Base-by-base conservation (phyloP, 2,113 vertebrate species). In the Actenoides lindsayi region DNA sequence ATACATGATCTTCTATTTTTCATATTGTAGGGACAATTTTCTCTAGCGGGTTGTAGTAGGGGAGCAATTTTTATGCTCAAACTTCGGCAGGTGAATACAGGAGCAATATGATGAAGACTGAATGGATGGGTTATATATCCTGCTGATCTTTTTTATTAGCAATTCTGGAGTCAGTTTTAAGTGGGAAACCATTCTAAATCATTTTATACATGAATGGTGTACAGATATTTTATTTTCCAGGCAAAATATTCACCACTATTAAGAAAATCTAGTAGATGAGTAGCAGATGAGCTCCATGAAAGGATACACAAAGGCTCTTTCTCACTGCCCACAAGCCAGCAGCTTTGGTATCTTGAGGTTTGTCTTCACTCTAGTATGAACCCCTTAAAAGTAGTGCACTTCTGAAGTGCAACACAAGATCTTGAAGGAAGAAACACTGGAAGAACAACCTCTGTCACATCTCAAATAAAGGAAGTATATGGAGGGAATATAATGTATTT, bases 401-500 rank as follows among this genome's bases (percentile, higher is more conserved):
- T 90, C 27, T 71, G 77, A 85, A 82, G n/a, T 50, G 50, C 27
- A 60, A 16, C 21, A 54, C 71, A 64, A 68, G 79, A 23, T 19
- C 46, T 25, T 79, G 62, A 79, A 80, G 57, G 37, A 76, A 84
- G 18, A 83, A 96, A 83, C 33, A 44, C 25, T 44, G 89, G 30
- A 17, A 89, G 71, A 95, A 86, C 17, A 82, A 68, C 53, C 18
- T 44, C 46, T 84, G 60, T 54, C 57, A 79, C n/a, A 44, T 76
- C 83, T 31, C 69, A 89, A 89, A 76, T 89, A 88, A 93, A 64
- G 35, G 21, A 35, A 78, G 80, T 77, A 59, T 74, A 83, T 70
- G 71, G 77, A 89, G 13, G 39, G 60, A 95, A 84, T 53, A 62
- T 64, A 95, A 89, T 11, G 28, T 57, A 73, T 89, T 92, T 94